phyloP scores from a whole-genome alignment of 37 sponge, comb jelly and placozoan genomes.

The Mnemiopsis leidyi region DNA sequence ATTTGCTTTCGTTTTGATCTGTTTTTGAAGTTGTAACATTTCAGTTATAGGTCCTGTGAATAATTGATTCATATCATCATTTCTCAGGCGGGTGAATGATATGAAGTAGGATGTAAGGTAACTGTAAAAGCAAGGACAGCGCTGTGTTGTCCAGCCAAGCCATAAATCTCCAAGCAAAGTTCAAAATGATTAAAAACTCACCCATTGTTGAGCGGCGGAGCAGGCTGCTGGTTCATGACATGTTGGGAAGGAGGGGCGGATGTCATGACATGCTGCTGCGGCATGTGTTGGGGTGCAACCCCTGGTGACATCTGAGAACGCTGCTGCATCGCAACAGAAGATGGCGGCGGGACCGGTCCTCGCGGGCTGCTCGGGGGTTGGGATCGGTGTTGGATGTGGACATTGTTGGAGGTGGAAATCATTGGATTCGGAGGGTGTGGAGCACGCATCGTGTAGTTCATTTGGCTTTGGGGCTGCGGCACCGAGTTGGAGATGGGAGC shows the following conservation, averaged over 20 bases:
- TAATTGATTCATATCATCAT: too few relatives aligned
- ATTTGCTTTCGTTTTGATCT: too few relatives aligned
- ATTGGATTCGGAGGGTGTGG: neutral
- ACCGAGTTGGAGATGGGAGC: neutral
- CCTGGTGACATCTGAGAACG: conserved; percentile 19
- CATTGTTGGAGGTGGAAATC: neutral
- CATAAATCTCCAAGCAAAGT: too few relatives aligned
- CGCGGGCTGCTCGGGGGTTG: conserved; percentile 13
- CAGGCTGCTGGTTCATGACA: neutral
- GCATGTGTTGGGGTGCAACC: neutral
- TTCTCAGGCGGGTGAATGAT: too few relatives aligned
- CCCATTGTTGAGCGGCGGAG: neutral
- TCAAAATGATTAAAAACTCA: too few relatives aligned
- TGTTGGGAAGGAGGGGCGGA: neutral
- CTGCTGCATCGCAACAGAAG: neutral
- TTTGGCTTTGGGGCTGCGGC: neutral
- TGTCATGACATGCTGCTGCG: neutral
- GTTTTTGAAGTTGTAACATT: too few relatives aligned
- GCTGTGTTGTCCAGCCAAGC: too few relatives aligned
- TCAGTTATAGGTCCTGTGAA: too few relatives aligned
- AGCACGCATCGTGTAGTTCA: neutral
- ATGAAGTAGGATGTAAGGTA: too few relatives aligned
- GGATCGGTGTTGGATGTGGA: neutral
- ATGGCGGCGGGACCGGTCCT: conserved; percentile 11
- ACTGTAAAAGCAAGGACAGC: too few relatives aligned